Base-by-base conservation (phyloP, 2,888 invertebrate genomes). In the Andrena dorsata region DNA sequence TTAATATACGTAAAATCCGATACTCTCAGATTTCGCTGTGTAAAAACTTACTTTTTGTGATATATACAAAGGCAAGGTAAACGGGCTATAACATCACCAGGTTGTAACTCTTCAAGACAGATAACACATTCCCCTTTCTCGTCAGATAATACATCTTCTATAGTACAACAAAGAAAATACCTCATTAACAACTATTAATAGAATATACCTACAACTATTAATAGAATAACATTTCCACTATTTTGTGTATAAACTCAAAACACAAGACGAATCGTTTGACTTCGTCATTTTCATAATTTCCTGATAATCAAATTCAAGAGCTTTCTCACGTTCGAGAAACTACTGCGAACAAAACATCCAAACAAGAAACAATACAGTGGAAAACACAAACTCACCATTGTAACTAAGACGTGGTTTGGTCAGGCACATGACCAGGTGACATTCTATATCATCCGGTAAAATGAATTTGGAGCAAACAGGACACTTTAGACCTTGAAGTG, bases 11-110 rank as follows among this genome's bases (percentile, higher is more conserved):
- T 41, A 0, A 53, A 1, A 35, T 1, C 41, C 41, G 0, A 68
- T 35, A 30, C 20, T 41, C 41, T 4, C n/a, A 13, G 13, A n/a
- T 49, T 20, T 28, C 6, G 23, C 4, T 60, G 32, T 0, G 2
- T 49, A 60, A 7, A 58, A 63, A 77, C 95, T 95, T 94, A 98
- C 98, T 97, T 97, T 96, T 99, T 99, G 95, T 99, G 99, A 95
- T 99, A 99, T 96, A 99, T 98, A 96, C 99, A 99, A 93, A 99
- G 97, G 95, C 99, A 99, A 93, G 99, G 99, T 95, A 99, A 96
- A 94, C 99, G 97, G 92, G 99, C 99, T 95, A 99, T 99, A 92
- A 98, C 97, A 95, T 99, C 98, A 82, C 99, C 99, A 93, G 98
- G 97, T 93, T 96, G 96, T 94, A 99, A 96, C 94, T 99, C 99